Conservation (phyloP, 2,113 vertebrate species). For the Serinus canaria region DNA sequence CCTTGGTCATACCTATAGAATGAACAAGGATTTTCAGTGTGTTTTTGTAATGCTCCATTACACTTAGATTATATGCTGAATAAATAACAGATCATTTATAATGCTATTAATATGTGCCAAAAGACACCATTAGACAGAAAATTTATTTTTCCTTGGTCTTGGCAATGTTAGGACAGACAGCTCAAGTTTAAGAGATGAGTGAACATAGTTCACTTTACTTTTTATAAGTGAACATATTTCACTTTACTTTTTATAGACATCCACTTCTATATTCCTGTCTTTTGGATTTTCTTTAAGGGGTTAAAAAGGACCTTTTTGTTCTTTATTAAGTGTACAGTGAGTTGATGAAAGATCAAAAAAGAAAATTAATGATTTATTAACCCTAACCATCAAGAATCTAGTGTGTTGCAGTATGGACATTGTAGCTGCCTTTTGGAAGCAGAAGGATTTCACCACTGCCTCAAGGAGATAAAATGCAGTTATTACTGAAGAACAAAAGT, state of each 20-base stretch:
- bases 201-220: not conserved
- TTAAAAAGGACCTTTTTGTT: not conserved
- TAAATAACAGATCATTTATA: not conserved
- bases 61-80: not conserved
- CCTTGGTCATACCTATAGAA: not conserved
- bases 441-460: not conserved
- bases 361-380: not conserved
- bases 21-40: not conserved
- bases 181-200: not conserved
- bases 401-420: not conserved
- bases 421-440: not conserved
- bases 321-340: not conserved
- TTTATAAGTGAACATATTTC: not conserved
- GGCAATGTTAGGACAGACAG: not conserved
- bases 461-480: not conserved
- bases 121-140: not conserved
- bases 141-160: conserved; percentile 23
- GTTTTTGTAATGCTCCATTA: not conserved
- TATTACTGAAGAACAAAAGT: not conserved
- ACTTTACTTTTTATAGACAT: not conserved
- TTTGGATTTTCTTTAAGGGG: not conserved
- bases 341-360: not conserved
- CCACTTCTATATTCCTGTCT: not conserved
- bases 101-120: not conserved
- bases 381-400: not conserved